phyloP scores from a whole-genome alignment of 2,113 vertebrate species.

The Theristicus caerulescens region DNA sequence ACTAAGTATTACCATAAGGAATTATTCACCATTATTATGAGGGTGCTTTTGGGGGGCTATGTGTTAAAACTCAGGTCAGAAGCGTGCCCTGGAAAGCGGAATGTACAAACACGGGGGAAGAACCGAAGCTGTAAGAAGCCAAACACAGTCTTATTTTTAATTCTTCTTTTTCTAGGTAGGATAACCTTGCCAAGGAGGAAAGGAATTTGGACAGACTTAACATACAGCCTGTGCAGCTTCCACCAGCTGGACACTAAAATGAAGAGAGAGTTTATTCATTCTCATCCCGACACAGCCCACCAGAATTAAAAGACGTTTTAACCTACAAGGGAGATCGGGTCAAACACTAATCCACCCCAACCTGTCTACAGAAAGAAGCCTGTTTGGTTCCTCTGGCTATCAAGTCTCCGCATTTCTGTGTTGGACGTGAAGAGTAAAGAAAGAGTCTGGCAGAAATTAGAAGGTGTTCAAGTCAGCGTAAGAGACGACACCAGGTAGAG shows the following conservation, averaged over 20 bases:
- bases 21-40: not conserved
- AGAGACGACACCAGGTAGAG: constrained; percentile 69
- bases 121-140: not conserved
- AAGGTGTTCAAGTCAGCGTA: not conserved
- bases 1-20: not conserved
- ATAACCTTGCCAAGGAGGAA: constrained; percentile 39
- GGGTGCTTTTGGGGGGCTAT: not conserved
- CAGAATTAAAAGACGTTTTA: constrained; percentile 25
- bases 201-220: constrained; percentile 25
- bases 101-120: constrained; percentile 23
- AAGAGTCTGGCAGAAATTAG: not conserved
- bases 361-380: not conserved
- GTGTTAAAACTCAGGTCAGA: constrained; percentile 20
- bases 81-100: constrained; percentile 48
- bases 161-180: constrained; percentile 62
- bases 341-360: not conserved
- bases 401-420: not conserved
- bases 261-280: constrained; percentile 34
- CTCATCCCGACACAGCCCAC: not conserved
- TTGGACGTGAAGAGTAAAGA: not conserved
- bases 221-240: not conserved
- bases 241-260: not conserved
- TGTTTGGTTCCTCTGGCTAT: not conserved
- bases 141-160: constrained; percentile 49
- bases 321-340: not conserved